phyloP scores from a whole-genome alignment of 2,888 invertebrate genomes.

The Aleiodes alternator region DNA sequence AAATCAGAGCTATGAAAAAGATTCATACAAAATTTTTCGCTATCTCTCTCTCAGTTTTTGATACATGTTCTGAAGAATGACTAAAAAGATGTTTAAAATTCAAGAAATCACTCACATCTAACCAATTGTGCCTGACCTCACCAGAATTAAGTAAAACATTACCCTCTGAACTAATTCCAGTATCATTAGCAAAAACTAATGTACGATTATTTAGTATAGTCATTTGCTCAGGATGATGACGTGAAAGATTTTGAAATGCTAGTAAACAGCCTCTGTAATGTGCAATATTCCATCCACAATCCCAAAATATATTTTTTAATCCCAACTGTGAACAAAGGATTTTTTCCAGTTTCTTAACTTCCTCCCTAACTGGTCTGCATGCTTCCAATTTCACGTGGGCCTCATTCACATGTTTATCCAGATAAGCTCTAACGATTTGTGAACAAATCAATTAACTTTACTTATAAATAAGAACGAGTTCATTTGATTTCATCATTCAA shows the following conservation, averaged over 20 bases:
- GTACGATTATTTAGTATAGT: slow-evolving; percentile 83
- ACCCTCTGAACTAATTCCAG: slow-evolving; percentile 93
- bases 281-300: slow-evolving; percentile 91
- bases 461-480: background rate
- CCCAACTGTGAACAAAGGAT: slow-evolving; percentile 79
- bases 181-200: slow-evolving; percentile 91
- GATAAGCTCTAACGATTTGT: slow-evolving; percentile 80
- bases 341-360: slow-evolving; percentile 82
- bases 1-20: too few relatives aligned
- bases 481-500: background rate
- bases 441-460: slow-evolving; percentile 53
- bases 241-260: slow-evolving; percentile 85
- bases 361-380: slow-evolving; percentile 82
- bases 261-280: slow-evolving; percentile 94
- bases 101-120: slow-evolving; percentile 82
- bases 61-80: too few relatives aligned
- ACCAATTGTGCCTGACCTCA: slow-evolving; percentile 95
- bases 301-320: slow-evolving; percentile 82
- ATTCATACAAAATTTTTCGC: too few relatives aligned
- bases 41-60: too few relatives aligned
- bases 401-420: slow-evolving; percentile 82
- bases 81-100: background rate
- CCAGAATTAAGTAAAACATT: slow-evolving; percentile 93
- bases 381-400: slow-evolving; percentile 83
- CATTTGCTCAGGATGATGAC: slow-evolving; percentile 86